phyloP scores from a whole-genome alignment of 1,140 invertebrate genomes.

The Polypedilum pembai region DNA sequence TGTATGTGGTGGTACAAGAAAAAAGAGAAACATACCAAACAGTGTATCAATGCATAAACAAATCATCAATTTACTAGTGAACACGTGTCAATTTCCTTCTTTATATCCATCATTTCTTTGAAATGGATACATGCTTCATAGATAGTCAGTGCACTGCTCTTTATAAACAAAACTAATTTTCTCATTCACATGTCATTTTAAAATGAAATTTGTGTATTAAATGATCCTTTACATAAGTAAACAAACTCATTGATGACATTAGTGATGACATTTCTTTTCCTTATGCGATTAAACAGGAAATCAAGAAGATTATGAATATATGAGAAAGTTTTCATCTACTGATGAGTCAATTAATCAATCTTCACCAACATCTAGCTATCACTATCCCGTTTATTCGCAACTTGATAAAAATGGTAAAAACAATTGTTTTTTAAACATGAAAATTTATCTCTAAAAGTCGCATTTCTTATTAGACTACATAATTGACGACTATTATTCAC shows the following conservation, averaged over 20 bases:
- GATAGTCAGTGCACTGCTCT: neutral
- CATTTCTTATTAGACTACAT: neutral
- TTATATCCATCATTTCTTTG: conserved; percentile 2
- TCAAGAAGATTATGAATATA: conserved; percentile 21
- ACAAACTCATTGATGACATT: neutral
- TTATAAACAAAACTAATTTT: neutral
- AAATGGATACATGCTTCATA: neutral
- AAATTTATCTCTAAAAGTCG: neutral
- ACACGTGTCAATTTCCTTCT: conserved; percentile 24
- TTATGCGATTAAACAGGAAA: neutral
- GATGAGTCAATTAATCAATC: conserved; percentile 21
- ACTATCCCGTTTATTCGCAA: conserved; percentile 23
- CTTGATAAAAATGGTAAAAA: conserved; percentile 23
- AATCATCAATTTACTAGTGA: conserved; percentile 19
- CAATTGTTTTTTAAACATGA: neutral
- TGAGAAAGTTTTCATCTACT: conserved; percentile 25
- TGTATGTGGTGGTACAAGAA: neutral
- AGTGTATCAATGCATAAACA: conserved; percentile 25
- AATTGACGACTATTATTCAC: neutral
- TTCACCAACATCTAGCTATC: neutral
- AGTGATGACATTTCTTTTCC: neutral
- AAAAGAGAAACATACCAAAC: conserved; percentile 6
- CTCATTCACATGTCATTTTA: neutral
- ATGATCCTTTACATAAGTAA: neutral
- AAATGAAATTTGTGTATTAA: neutral